These are phyloP conservation scores for Limenitis camilla DNA, from an alignment of 2,888 invertebrate genomes.

Conservation along the genomic window DNA sequence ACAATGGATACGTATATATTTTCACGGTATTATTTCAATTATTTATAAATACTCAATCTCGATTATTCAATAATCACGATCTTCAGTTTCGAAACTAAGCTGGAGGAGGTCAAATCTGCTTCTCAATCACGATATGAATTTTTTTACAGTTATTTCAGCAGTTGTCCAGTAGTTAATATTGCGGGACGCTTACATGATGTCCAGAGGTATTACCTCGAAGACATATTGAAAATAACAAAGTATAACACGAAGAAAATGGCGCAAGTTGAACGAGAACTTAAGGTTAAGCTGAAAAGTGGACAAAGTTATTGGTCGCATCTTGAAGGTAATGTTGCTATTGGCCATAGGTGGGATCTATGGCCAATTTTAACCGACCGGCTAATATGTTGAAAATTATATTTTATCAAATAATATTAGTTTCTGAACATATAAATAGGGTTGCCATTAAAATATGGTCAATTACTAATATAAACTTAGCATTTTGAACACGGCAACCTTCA, in stretches of 20 bases:
- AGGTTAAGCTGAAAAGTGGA: conserved; percentile 43
- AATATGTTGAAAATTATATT: too few relatives aligned
- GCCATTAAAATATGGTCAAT: too few relatives aligned
- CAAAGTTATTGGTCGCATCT: conserved; percentile 61
- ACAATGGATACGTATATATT: conserved; percentile 90
- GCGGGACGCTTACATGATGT: conserved; percentile 86
- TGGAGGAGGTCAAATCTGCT: too few relatives aligned
- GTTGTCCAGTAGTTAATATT: conserved; percentile 83
- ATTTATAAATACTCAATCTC: too few relatives aligned
- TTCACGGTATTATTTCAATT: conserved; percentile 56
- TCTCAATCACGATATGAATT: neutral
- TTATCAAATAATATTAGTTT: too few relatives aligned
- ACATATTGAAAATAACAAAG: conserved; percentile 78
- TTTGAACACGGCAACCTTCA: too few relatives aligned
- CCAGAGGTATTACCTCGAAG: conserved; percentile 85
- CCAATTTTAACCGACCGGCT: too few relatives aligned
- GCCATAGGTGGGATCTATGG: too few relatives aligned
- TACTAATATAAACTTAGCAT: too few relatives aligned
- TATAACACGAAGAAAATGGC: conserved; percentile 72
- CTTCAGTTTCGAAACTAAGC: too few relatives aligned
- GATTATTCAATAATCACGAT: neutral
- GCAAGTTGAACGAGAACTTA: conserved; percentile 50
- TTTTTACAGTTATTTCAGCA: conserved; percentile 81
- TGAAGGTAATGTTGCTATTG: conserved; percentile 37
- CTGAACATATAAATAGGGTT: too few relatives aligned